Evolutionary conservation across 2,797 vertebrate species (phyloP).

Genomic region (Lindbergichthys nudifrons): DNA sequence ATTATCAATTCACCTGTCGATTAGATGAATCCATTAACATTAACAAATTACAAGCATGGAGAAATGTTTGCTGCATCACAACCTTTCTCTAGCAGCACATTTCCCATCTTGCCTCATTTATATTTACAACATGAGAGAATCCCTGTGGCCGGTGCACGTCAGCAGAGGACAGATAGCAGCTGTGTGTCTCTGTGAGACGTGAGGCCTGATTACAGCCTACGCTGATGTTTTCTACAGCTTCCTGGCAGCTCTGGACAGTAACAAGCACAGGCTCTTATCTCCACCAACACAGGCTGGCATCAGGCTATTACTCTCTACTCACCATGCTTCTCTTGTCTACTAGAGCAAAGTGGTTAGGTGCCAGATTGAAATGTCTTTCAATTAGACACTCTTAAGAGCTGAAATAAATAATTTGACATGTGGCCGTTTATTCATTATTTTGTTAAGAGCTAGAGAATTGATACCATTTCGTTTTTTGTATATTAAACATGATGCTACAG

Average conservation of each 20-base stretch:
- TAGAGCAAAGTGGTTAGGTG: neutral
- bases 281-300: slow-evolving; percentile 42
- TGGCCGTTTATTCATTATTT: neutral
- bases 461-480: neutral
- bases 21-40: no score
- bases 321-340: neutral
- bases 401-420: neutral
- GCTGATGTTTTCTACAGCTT: slow-evolving; percentile 48
- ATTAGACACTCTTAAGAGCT: neutral
- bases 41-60: no score
- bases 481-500: no score
- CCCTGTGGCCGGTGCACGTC: slow-evolving; percentile 13
- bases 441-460: neutral
- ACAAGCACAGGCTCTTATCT: slow-evolving; percentile 64
- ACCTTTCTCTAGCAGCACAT: neutral
- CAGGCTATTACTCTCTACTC: slow-evolving; percentile 27
- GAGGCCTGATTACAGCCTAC: slow-evolving; percentile 49
- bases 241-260: slow-evolving; percentile 58
- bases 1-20: no score
- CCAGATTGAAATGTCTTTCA: slow-evolving; percentile 14
- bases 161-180: slow-evolving; percentile 52
- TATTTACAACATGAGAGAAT: slow-evolving; percentile 31
- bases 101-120: slow-evolving; percentile 21
- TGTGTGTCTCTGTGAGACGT: slow-evolving; percentile 28
- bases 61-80: neutral